A percentile compares a stretch with the other conserved stretches of the same genome.
These are phyloP conservation scores for Mionectes macconnelli DNA, from an alignment of 2,113 vertebrate species.

Conservation along the genomic window DNA sequence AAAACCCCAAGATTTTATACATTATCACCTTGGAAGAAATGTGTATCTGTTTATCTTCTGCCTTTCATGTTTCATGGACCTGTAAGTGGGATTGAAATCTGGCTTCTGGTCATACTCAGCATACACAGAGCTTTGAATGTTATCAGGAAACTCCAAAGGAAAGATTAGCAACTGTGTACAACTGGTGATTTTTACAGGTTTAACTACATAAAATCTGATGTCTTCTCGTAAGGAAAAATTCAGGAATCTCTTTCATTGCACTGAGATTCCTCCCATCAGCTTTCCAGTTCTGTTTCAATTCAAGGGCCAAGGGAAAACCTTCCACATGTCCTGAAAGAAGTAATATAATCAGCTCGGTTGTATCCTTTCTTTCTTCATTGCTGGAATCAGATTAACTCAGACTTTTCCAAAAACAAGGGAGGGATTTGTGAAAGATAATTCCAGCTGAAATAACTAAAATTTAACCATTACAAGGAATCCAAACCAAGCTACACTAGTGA, in stretches of 20 bases:
- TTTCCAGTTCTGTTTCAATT: background rate
- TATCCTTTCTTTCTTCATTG: background rate
- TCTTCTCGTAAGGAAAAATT: background rate
- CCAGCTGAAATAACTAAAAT: background rate
- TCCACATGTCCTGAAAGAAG: background rate
- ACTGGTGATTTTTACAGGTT: background rate
- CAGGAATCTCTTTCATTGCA: background rate
- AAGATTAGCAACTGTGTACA: background rate
- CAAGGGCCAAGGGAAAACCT: background rate
- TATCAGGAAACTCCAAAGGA: background rate
- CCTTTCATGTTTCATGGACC: background rate
- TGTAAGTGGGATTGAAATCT: background rate
- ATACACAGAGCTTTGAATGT: background rate
- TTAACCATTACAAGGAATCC: background rate
- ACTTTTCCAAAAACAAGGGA: background rate
- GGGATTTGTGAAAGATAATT: background rate
- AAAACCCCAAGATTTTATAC: background rate
- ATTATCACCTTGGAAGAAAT: background rate
- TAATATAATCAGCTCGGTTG: background rate
- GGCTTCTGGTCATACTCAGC: background rate
- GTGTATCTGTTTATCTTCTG: background rate
- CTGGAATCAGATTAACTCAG: background rate
- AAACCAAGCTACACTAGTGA: background rate
- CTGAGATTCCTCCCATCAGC: background rate
- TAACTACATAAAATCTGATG: background rate